Evolutionary conservation across 2,888 invertebrate species (phyloP).

Genomic region (Eupithecia dodoneata): DNA sequence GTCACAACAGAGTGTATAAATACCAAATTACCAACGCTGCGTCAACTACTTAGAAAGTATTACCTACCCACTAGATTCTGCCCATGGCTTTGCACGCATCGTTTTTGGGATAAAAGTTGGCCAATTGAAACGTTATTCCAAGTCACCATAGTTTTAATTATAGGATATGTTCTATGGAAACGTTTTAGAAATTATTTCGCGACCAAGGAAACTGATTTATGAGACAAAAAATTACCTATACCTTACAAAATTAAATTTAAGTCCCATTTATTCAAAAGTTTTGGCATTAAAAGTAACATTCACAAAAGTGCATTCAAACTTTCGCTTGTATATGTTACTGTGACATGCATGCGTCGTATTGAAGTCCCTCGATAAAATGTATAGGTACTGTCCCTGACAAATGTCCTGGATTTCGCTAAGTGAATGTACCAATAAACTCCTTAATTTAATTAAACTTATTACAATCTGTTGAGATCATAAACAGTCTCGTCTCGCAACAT

Average conservation of each 20-base stretch:
- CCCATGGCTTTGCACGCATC: not conserved
- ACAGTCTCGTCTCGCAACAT: constrained; percentile 57
- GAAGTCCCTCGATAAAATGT: constrained; percentile 24
- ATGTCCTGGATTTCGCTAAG: constrained; percentile 56
- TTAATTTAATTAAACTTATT: constrained; percentile 73
- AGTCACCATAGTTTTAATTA: not conserved
- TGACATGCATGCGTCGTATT: constrained; percentile 17
- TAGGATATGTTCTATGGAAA: not conserved
- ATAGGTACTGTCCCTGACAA: constrained; percentile 56
- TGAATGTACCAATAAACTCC: constrained; percentile 64
- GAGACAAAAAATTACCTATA: not conserved
- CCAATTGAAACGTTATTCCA: not conserved
- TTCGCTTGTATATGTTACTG: not conserved
- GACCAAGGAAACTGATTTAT: not conserved
- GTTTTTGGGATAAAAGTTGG: not conserved
- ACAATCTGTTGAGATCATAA: constrained; percentile 53
- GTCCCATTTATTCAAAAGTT: not conserved
- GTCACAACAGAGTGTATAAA: constrained; percentile 22
- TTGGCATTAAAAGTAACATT: not conserved
- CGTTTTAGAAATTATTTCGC: too few relatives aligned
- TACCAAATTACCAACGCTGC: not conserved
- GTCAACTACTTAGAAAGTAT: not conserved
- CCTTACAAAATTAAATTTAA: not conserved
- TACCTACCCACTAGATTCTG: not conserved
- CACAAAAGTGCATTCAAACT: not conserved